Conservation (phyloP, 2,888 invertebrate genomes). For the Pristionchus fissidentatus region DNA sequence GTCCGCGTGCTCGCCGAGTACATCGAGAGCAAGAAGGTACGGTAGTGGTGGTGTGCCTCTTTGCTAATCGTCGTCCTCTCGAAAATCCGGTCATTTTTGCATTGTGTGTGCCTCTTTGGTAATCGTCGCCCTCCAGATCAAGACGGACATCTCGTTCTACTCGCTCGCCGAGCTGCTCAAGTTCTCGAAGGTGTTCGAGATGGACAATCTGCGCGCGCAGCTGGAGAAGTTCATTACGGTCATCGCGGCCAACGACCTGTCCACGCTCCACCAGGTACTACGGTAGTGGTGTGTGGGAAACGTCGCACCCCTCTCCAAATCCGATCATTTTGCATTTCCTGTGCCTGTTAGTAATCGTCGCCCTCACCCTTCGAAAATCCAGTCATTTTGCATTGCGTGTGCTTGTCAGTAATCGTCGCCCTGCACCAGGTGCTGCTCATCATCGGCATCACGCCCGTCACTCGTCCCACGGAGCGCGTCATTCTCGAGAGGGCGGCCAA, state of each 20-base stretch:
- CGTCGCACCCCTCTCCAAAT: not conserved
- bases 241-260: conserved; percentile 42
- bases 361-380: not conserved
- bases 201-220: conserved; percentile 34
- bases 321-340: not conserved
- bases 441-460: conserved; percentile 37
- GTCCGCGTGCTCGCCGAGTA: conserved; percentile 39
- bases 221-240: conserved; percentile 43
- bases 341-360: not conserved
- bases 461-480: not conserved
- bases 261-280: conserved; percentile 40
- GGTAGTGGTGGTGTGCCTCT: no score
- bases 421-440: conserved; percentile 42
- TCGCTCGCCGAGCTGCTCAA: conserved; percentile 49
- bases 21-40: conserved; percentile 43
- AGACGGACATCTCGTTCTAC: conserved; percentile 46
- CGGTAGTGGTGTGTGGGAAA: not conserved
- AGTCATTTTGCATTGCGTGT: not conserved
- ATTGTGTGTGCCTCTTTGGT: not conserved
- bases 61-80: not conserved
- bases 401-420: conserved; percentile 14
- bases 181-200: conserved; percentile 46
- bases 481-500: conserved; percentile 22
- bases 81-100: no score
- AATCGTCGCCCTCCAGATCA: conserved; percentile 43